Evolutionary conservation across 2,888 invertebrate genomes (phyloP).

Genomic region (Callinectes sapidus): DNA sequence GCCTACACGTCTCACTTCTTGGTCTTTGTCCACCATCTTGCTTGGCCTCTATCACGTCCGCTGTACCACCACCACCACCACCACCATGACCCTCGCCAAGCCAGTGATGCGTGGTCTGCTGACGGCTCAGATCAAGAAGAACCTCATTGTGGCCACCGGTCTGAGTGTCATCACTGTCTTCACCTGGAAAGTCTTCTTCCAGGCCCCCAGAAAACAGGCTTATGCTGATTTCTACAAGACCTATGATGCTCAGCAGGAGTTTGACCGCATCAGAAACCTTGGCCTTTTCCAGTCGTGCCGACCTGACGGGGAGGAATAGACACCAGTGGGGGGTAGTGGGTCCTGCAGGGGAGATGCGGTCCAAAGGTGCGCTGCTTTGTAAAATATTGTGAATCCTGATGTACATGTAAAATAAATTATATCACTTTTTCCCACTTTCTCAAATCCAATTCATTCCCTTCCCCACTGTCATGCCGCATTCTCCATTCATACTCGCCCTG

Average conservation of each 20-base stretch:
- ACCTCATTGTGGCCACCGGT: conserved; percentile 78
- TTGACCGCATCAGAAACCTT: conserved; percentile 82
- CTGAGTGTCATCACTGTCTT: conserved; percentile 74
- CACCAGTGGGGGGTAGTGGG: neutral
- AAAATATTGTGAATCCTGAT: neutral
- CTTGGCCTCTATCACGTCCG: too few relatives aligned
- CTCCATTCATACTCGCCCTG: too few relatives aligned
- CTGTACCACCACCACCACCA: neutral
- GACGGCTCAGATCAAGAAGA: conserved; percentile 80
- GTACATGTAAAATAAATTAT: neutral
- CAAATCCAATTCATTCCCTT: too few relatives aligned
- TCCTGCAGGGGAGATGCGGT: neutral
- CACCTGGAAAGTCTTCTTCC: conserved; percentile 78
- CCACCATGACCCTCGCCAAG: conserved; percentile 75
- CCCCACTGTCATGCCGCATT: too few relatives aligned
- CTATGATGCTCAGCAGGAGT: conserved; percentile 83
- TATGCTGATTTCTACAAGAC: conserved; percentile 87
- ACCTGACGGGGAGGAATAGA: conserved; percentile 54
- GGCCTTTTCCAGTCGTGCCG: conserved; percentile 81
- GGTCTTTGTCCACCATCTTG: too few relatives aligned
- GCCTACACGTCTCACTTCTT: too few relatives aligned
- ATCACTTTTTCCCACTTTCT: too few relatives aligned
- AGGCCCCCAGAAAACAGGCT: conserved; percentile 79
- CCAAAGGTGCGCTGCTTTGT: neutral
- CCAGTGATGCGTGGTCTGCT: conserved; percentile 85